Evolutionary conservation across 2,797 vertebrate species (phyloP).

Genomic region (Antrozous pallidus): DNA sequence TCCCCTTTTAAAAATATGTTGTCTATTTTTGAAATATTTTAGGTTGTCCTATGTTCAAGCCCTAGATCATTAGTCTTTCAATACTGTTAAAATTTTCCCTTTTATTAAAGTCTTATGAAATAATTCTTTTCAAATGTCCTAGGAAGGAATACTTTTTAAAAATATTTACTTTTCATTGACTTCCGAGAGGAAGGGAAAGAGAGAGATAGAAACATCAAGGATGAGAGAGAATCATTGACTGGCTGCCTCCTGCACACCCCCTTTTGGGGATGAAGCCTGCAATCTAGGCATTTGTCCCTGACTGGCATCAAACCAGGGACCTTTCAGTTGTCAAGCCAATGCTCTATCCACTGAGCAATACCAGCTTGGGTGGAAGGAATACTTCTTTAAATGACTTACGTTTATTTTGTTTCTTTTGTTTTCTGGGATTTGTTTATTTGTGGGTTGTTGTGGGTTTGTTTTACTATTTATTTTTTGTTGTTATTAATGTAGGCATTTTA

Average conservation of each 20-base stretch:
- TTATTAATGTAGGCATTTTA: neutral
- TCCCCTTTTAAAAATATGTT: neutral
- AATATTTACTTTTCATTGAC: too few relatives aligned
- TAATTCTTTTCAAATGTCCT: constrained; percentile 16
- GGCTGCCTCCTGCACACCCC: too few relatives aligned
- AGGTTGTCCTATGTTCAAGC: neutral
- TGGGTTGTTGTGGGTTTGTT: neutral
- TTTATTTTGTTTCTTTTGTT: neutral
- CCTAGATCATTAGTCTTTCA: neutral
- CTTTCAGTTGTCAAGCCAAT: too few relatives aligned
- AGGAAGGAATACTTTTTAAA: neutral
- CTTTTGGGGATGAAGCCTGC: too few relatives aligned
- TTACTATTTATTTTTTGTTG: neutral
- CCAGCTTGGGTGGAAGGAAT: too few relatives aligned
- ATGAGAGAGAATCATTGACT: too few relatives aligned
- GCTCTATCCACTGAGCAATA: too few relatives aligned
- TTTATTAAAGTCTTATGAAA: neutral
- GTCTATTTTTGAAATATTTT: constrained; percentile 15
- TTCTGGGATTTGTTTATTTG: neutral
- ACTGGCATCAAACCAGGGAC: too few relatives aligned
- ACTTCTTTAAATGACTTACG: neutral
- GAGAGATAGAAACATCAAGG: too few relatives aligned
- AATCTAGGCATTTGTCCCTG: too few relatives aligned
- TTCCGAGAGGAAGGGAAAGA: too few relatives aligned
- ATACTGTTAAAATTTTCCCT: neutral